A percentile compares a stretch with the other conserved stretches of the same genome.
phyloP scores from a whole-genome alignment of 2,797 vertebrate species.

The Saxicola maurus region DNA sequence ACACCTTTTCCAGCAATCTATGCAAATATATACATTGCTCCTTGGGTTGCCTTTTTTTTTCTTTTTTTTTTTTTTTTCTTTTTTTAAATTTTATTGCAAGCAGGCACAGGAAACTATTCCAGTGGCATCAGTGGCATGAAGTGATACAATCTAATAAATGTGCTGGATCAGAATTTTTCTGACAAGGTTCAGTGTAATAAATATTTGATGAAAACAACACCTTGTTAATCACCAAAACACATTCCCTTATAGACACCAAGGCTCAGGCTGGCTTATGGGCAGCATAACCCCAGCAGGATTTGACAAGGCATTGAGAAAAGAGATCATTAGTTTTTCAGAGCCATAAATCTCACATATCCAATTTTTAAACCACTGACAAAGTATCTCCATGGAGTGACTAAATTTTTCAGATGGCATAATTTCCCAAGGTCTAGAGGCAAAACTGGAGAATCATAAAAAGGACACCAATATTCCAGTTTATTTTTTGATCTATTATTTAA shows the following conservation, averaged over 20 bases:
- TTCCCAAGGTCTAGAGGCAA: constrained; percentile 8
- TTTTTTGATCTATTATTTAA: constrained; percentile 4
- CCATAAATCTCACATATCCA: constrained; percentile 40
- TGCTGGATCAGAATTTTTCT: not conserved
- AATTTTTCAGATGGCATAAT: constrained; percentile 40
- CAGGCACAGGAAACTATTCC: not conserved
- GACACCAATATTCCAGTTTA: not conserved
- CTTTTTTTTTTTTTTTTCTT: not conserved
- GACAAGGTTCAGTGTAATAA: not conserved
- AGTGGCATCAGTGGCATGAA: not conserved
- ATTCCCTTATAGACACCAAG: not conserved
- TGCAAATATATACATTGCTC: constrained; percentile 29
- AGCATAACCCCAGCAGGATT: not conserved
- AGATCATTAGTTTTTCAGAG: constrained; percentile 47
- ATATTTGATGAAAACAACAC: not conserved
- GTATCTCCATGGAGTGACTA: constrained; percentile 45
- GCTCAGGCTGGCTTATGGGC: not conserved
- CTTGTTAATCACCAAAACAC: constrained; percentile 36
- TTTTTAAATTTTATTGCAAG: not conserved
- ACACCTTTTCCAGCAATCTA: not conserved
- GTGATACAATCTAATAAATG: not conserved
- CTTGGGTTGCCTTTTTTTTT: not conserved
- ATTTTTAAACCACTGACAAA: constrained; percentile 65
- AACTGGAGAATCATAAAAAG: not conserved
- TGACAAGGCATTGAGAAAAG: constrained; percentile 54